These are phyloP conservation scores for Trissoscelio sp. DNA, from an alignment of 2,888 invertebrate genomes.

Conservation along the genomic window DNA sequence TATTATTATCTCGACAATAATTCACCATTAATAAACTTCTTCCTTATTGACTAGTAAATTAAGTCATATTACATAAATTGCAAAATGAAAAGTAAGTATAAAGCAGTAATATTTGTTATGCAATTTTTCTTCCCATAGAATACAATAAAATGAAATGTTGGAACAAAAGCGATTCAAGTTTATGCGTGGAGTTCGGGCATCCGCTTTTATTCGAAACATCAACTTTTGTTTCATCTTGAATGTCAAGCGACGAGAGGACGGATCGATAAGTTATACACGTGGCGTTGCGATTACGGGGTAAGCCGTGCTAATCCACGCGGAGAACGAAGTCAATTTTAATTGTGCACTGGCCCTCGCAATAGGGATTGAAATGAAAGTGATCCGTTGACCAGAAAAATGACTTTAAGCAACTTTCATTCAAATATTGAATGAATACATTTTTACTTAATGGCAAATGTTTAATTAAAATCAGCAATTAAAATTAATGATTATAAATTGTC, in stretches of 20 bases:
- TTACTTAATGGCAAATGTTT: too few relatives aligned
- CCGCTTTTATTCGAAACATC: constrained; percentile 34
- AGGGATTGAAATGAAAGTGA: constrained; percentile 33
- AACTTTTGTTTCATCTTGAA: constrained; percentile 53
- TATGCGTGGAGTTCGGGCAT: constrained; percentile 16
- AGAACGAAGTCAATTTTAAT: constrained; percentile 45
- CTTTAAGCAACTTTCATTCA: too few relatives aligned
- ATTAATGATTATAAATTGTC: too few relatives aligned
- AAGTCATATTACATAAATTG: too few relatives aligned
- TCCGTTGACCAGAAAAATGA: background rate
- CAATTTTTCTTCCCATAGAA: too few relatives aligned
- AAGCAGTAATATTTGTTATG: too few relatives aligned
- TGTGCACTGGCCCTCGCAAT: background rate
- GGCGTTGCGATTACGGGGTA: constrained; percentile 40
- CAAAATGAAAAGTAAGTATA: too few relatives aligned
- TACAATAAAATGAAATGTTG: constrained; percentile 24
- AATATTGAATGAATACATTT: too few relatives aligned
- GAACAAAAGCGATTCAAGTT: constrained; percentile 17
- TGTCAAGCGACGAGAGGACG: constrained; percentile 44
- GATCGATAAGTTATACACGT: constrained; percentile 65
- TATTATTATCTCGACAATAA: too few relatives aligned
- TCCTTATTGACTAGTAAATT: too few relatives aligned
- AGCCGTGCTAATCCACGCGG: constrained; percentile 38
- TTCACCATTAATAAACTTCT: too few relatives aligned
- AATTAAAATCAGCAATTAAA: too few relatives aligned